Conservation (phyloP, 1,140 invertebrate genomes). For the Cotesia glomerata region DNA sequence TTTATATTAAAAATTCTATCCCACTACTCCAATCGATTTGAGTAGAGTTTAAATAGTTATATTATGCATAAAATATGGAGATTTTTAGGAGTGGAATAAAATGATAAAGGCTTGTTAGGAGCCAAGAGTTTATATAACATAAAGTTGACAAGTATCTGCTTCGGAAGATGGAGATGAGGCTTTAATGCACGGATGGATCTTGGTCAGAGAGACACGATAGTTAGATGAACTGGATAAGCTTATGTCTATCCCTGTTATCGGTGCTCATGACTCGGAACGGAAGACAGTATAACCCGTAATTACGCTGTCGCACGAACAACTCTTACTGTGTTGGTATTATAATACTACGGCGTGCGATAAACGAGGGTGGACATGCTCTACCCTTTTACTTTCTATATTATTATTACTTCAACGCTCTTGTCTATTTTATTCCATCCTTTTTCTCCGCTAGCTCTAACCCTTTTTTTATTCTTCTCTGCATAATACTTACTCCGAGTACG, state of each 20-base stretch:
- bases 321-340: neutral
- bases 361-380: constrained; percentile 14
- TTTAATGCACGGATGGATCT: too few species aligned
- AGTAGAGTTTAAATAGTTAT: too few species aligned
- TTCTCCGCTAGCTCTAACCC: neutral
- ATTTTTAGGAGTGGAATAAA: too few species aligned
- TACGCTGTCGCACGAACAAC: constrained; percentile 8
- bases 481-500: neutral
- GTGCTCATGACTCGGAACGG: constrained; percentile 8
- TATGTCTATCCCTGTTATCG: constrained; percentile 1
- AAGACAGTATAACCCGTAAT: constrained; percentile 6
- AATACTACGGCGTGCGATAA: neutral
- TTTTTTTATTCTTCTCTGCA: neutral
- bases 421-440: neutral
- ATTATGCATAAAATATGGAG: too few species aligned
- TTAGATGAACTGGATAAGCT: constrained; percentile 11
- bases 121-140: too few species aligned
- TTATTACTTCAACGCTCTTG: constrained; percentile 9
- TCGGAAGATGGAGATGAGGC: too few species aligned
- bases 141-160: too few species aligned
- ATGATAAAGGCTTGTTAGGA: too few species aligned
- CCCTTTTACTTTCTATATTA: constrained; percentile 13
- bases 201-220: neutral
- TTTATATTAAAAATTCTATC: too few species aligned
- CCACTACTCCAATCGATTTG: too few species aligned